Conservation (phyloP, 2,888 invertebrate genomes). For the Clostera curtula region DNA sequence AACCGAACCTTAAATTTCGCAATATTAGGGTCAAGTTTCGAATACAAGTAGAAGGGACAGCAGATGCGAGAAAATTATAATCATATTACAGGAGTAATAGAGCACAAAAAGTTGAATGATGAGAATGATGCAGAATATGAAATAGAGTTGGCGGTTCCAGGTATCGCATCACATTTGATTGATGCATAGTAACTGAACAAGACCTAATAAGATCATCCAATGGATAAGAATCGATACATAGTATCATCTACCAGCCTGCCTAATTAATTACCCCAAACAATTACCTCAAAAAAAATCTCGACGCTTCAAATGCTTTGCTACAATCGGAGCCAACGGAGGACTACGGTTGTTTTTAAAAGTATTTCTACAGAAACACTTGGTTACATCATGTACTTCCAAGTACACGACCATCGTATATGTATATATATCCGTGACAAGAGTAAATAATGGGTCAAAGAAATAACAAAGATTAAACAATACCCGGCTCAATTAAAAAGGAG, state of each 20-base stretch:
- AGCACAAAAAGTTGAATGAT: conserved; percentile 57
- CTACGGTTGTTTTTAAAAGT: no score
- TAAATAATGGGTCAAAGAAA: conserved; percentile 25
- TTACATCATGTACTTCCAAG: no score
- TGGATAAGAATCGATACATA: no score
- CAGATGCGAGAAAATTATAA: conserved; percentile 52
- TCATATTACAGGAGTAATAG: conserved; percentile 56
- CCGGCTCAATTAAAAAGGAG: conserved; percentile 40
- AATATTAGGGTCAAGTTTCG: conserved; percentile 23
- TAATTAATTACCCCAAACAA: no score
- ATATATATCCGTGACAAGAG: no score
- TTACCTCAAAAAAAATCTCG: no score
- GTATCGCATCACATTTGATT: conserved; percentile 39
- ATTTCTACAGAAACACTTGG: no score
- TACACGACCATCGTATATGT: no score
- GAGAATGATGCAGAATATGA: conserved; percentile 47
- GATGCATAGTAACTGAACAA: conserved; percentile 37
- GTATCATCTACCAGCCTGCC: no score
- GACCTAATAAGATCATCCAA: no score
- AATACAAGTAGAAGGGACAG: conserved; percentile 17
- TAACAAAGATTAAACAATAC: conserved; percentile 37
- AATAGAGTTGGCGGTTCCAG: conserved; percentile 34
- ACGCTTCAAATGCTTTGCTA: no score
- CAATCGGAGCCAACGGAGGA: no score
- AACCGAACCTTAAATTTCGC: conserved; percentile 29